Evolutionary conservation across 2,113 vertebrate species (phyloP), one percentile per base, ranked within the genome.

Genomic region (Mola mola): DNA sequence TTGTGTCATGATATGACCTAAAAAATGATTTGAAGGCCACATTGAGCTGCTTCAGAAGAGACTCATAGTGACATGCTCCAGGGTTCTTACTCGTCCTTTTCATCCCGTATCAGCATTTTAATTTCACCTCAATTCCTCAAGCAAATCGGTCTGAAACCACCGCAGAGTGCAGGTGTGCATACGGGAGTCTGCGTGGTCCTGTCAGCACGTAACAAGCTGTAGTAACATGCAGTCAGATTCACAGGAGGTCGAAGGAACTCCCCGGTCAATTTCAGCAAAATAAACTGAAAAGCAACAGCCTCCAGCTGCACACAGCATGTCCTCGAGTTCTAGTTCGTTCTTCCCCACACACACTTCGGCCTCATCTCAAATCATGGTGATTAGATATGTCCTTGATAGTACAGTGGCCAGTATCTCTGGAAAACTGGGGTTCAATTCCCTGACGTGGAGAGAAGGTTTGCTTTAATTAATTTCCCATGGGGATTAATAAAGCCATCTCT

Each of bases 361-460:
- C 51, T 66, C 66, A 66, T 78, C 72, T 77, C 59, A 59, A 83
- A 66, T 75, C 78, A 66, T 66, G 43, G 4, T 73, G 80, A 88
- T 88, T 79, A 58, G 65, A 77, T 81, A n/a, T n/a, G n/a, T n/a
- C n/a, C n/a, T n/a, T n/a, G n/a, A n/a, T n/a, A n/a, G n/a, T n/a
- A n/a, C n/a, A n/a, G n/a, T n/a, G n/a, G n/a, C n/a, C n/a, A n/a
- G n/a, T n/a, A n/a, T n/a, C n/a, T n/a, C n/a, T n/a, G n/a, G n/a
- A n/a, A n/a, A n/a, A n/a, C n/a, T n/a, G n/a, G n/a, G n/a, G n/a
- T n/a, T n/a, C n/a, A n/a, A n/a, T n/a, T n/a, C n/a, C n/a, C n/a
- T n/a, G n/a, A n/a, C n/a, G n/a, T n/a, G n/a, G n/a, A n/a, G n/a
- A n/a, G n/a, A n/a, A n/a, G n/a, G n/a, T n/a, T n/a, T n/a, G n/a